Base-by-base conservation (phyloP, 2,113 vertebrate species). In the Festucalex cinctus region DNA sequence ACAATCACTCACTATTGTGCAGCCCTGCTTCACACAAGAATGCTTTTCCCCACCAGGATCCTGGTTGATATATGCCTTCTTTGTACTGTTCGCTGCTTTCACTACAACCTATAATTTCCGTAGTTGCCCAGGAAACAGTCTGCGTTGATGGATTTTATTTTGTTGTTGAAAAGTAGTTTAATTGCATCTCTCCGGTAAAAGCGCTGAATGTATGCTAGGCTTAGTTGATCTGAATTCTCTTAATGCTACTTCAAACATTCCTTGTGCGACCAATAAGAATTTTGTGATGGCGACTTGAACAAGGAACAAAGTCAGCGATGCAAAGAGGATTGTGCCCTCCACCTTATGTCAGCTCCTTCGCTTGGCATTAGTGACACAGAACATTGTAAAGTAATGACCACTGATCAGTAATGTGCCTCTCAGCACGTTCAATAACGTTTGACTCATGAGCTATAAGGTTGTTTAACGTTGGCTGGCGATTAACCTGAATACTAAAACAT, bases 361-460 rank as follows among this genome's bases (percentile, higher is more conserved):
- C 36, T 26, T 43, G 63, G 28, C 46, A 57, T 41, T 13, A 41
- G 9, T 41, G 1, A 41, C 39, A 41, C 28, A 32, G 26, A 28
- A 32, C 5, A 26, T 57, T 59, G 32, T n/a, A 16, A 37, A 62
- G 71, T 73, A 51, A 71, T 36, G 68, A 48, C 19, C 65, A 76
- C 65, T 80, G 76, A 78, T 73, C 60, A 39, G 26, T 64, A n/a
- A 43, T 46, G 4, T 20, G 44, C 9, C 39, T 41, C 13, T 41
- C 39, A 41, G 9, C 44, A 46, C 17, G 51, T 59, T 65, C 58
- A 12, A 12, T 37, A 14, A 49, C 60, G 54, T 59, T 37, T 6
- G 17, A 69, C 32, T 70, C 60, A 79, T 77, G 68, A 32, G 68
- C 71, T 67, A 19, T 41, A 48, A 14, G 49, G 49, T 58, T 68